phyloP scores from a whole-genome alignment of 2,888 invertebrate genomes.

The Apoda limacodes region DNA sequence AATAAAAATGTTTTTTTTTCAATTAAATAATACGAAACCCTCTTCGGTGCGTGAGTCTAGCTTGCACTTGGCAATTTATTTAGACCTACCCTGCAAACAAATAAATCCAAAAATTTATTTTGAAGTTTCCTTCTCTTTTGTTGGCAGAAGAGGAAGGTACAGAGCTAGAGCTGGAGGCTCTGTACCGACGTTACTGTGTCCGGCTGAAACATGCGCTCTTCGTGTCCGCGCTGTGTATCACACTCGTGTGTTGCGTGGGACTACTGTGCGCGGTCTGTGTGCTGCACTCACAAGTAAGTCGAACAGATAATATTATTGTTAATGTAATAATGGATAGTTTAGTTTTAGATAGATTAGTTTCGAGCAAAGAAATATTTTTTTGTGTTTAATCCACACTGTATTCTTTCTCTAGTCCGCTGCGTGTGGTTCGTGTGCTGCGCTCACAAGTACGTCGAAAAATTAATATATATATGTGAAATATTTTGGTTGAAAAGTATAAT shows the following conservation, averaged over 20 bases:
- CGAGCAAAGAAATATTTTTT: not conserved
- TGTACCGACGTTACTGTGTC: constrained; percentile 79
- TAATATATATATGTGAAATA: no score
- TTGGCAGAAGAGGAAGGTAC: constrained; percentile 65
- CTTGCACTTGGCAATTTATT: no score
- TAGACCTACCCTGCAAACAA: no score
- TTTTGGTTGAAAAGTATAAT: no score
- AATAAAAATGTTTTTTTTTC: no score
- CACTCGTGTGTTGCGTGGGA: constrained; percentile 70
- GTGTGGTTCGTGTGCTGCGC: no score
- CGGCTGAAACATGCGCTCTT: constrained; percentile 81
- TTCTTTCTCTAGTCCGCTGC: no score
- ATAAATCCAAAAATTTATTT: not conserved
- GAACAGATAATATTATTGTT: not conserved
- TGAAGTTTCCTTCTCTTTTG: constrained; percentile 1
- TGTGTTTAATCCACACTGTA: no score
- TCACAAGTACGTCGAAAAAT: no score
- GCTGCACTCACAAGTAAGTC: constrained; percentile 69
- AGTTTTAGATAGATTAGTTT: not conserved
- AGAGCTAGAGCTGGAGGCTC: constrained; percentile 75
- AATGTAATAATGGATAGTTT: not conserved
- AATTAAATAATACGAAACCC: no score
- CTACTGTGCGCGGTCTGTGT: constrained; percentile 72
- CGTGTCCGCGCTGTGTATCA: constrained; percentile 77
- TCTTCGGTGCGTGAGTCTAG: no score